Conservation (phyloP, 2,797 vertebrate genomes). For the Pelochelys cantorii region DNA sequence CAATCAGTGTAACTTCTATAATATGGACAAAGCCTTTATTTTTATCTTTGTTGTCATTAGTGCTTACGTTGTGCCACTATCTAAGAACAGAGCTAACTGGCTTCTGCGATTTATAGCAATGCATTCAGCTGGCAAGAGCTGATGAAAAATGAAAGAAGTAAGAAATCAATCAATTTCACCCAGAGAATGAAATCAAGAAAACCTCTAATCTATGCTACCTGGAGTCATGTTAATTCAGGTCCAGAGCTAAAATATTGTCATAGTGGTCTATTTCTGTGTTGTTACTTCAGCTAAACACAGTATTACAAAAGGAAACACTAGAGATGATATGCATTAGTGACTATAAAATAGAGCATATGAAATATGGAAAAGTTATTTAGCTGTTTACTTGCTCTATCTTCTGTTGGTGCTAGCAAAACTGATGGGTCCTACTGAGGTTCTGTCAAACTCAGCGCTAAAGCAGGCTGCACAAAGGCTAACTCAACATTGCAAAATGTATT, state of each 20-base stretch:
- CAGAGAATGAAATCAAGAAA: neutral
- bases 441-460: neutral
- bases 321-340: neutral
- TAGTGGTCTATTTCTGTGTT: neutral
- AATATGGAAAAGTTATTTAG: neutral
- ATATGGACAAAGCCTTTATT: neutral
- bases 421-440: neutral
- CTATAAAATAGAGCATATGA: neutral
- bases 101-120: neutral
- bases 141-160: neutral
- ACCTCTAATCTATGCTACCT: neutral
- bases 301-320: conserved; percentile 33
- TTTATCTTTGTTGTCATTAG: neutral
- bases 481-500: neutral
- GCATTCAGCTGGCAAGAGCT: neutral
- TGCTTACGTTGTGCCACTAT: neutral
- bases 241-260: neutral
- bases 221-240: rapidly evolving
- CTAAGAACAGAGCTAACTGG: neutral
- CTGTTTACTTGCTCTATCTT: conserved; percentile 10
- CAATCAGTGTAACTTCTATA: neutral
- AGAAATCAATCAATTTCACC: neutral
- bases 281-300: neutral
- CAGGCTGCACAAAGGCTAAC: neutral
- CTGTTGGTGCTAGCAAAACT: rapidly evolving